A percentile compares a stretch with the other conserved stretches of the same genome.
Conservation (phyloP, 2,113 vertebrate species). For the Ceuthmochares aereus region DNA sequence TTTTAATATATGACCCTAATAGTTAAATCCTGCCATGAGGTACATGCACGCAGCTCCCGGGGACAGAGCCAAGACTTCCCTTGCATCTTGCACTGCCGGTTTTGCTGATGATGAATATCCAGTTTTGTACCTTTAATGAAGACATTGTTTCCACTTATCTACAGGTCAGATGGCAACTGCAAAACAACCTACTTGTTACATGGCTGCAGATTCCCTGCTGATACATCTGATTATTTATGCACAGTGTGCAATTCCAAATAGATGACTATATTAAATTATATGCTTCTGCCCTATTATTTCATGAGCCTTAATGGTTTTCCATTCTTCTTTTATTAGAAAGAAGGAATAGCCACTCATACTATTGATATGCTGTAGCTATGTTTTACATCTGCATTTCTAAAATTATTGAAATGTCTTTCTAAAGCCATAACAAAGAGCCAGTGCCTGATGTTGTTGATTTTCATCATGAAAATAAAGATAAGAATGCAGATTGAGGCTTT, state of each 20-base stretch:
- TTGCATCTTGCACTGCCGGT: background rate
- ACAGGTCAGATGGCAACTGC: slow-evolving; percentile 45
- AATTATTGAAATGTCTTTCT: background rate
- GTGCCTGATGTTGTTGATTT: background rate
- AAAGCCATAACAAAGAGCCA: background rate
- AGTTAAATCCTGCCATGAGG: slow-evolving; percentile 4
- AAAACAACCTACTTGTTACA: slow-evolving; percentile 18
- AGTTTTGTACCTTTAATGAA: slow-evolving; percentile 38
- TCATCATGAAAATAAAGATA: background rate
- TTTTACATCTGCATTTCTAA: background rate
- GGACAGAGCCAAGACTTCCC: background rate
- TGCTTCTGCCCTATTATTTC: slow-evolving; percentile 6
- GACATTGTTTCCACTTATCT: slow-evolving; percentile 35
- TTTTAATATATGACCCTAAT: background rate
- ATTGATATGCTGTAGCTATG: background rate
- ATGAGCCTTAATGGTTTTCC: slow-evolving; percentile 9
- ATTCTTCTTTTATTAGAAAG: background rate
- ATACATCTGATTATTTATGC: background rate
- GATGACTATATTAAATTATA: slow-evolving; percentile 13
- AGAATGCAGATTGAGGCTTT: background rate
- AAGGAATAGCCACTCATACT: background rate
- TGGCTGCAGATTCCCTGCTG: slow-evolving; percentile 19
- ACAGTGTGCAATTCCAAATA: slow-evolving; percentile 19
- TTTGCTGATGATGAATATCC: slow-evolving; percentile 34
- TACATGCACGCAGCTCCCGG: background rate